phyloP scores from a whole-genome alignment of 2,888 invertebrate species.

The Hemithea aestivaria region DNA sequence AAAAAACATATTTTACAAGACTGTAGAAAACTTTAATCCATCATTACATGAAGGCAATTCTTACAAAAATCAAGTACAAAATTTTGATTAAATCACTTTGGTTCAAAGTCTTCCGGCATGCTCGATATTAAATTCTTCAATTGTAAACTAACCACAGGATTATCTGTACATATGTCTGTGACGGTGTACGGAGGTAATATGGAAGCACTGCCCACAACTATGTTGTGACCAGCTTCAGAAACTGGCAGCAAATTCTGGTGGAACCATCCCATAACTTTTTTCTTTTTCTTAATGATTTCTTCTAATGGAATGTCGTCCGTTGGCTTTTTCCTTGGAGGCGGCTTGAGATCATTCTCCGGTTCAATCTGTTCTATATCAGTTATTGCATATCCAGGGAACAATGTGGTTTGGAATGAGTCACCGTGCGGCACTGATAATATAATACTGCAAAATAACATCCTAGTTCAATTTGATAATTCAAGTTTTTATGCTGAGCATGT shows the following conservation, averaged over 20 bases:
- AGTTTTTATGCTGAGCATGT: too few relatives aligned
- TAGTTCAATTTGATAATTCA: too few relatives aligned
- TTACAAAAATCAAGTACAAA: conserved; percentile 2
- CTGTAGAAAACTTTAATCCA: conserved; percentile 11
- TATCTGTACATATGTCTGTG: conserved; percentile 57
- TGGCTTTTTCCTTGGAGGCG: conserved; percentile 31
- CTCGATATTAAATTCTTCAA: conserved; percentile 52
- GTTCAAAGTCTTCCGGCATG: conserved; percentile 53
- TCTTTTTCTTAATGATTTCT: conserved; percentile 40
- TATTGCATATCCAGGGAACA: conserved; percentile 62
- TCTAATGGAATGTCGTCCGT: conserved; percentile 18
- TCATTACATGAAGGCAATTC: conserved; percentile 13
- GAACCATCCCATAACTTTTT: conserved; percentile 53
- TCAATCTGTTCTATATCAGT: conserved; percentile 35
- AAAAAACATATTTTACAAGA: conserved; percentile 1
- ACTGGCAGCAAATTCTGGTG: conserved; percentile 54
- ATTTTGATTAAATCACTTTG: conserved; percentile 15
- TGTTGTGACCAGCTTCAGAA: conserved; percentile 47
- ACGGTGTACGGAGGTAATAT: conserved; percentile 55
- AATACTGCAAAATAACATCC: conserved; percentile 45
- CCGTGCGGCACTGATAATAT: conserved; percentile 47
- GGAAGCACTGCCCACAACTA: conserved; percentile 52
- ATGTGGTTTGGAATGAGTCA: conserved; percentile 38
- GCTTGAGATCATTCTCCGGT: conserved; percentile 23
- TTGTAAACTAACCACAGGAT: conserved; percentile 54